These are phyloP conservation scores for Loriculus beryllinus DNA, from an alignment of 2,797 vertebrate genomes.

Conservation along the genomic window DNA sequence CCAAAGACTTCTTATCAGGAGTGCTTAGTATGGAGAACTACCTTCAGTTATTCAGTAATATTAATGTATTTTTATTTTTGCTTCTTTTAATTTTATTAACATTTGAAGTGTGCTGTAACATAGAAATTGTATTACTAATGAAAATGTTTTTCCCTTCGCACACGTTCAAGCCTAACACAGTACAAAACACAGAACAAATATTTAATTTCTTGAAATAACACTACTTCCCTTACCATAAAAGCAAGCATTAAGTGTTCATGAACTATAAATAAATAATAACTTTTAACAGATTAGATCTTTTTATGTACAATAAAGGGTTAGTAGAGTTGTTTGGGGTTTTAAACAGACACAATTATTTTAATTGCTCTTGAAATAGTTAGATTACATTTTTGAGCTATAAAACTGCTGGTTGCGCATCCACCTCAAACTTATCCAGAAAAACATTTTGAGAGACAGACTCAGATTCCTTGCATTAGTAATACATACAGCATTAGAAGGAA, in stretches of 20 bases:
- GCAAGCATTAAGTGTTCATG: neutral
- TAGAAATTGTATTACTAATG: neutral
- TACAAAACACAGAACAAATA: conserved; percentile 11
- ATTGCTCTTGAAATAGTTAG: neutral
- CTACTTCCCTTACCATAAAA: neutral
- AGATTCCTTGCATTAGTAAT: neutral
- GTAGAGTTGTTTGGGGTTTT: neutral
- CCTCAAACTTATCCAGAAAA: neutral
- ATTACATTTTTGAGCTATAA: neutral
- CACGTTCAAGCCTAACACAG: neutral
- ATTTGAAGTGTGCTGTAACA: neutral
- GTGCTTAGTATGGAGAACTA: neutral
- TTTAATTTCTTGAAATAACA: conserved; percentile 15
- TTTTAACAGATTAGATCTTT: neutral
- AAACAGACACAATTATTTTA: neutral
- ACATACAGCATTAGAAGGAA: neutral
- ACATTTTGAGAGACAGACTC: neutral
- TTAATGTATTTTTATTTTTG: neutral
- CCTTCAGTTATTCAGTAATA: neutral
- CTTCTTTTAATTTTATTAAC: neutral
- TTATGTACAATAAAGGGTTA: neutral
- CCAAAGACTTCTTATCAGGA: neutral
- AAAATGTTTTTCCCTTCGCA: neutral
- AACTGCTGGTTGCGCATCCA: neutral
- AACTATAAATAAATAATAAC: neutral